Evolutionary conservation across 2,888 invertebrate species (phyloP), one percentile per base, ranked within the genome.

Genomic region (Archips crataeganus): DNA sequence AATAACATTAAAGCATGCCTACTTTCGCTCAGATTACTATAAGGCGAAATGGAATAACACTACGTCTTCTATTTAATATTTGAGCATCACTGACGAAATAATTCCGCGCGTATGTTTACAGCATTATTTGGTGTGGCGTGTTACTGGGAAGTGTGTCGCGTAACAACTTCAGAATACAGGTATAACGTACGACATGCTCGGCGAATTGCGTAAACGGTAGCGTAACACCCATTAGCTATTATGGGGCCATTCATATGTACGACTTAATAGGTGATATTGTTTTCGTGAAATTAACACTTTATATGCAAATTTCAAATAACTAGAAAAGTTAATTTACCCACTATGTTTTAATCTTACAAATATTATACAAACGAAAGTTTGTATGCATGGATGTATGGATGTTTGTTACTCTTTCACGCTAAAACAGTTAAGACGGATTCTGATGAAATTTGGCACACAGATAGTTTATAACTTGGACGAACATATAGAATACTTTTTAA

Each of bases 121-220:
- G 49, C 49, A 49, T 13, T 49, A 36, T 6, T 13, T 15, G 2
- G n/a, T 54, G 23, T 54, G 8, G 15, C n/a, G 9, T 36, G 36
- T 36, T 36, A 60, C 42, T 10, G 61, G 10, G 42, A 61, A 23
- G 15, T n/a, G 39, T 23, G 62, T 62, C 45, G 45, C 62, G 42
- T 45, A 62, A 62, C 61, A 62, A 62, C 61, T 23, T 23, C 62
- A 15, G 13, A 62, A 62, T 39, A 60, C 36, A 36, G 36, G 36
- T 36, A 36, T 36, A 36, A 10, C 39, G 15, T 10, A 39, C 32
- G 32, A 57, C 11, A 39, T 42, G 62, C 23, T 32, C 11, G 23
- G 23, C 6, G 42, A 10, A 45, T 62, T 62, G 32, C 42, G 62
- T 45, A 62, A 62, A 23, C 42, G 2, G 45, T 11, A 11, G 45